These are phyloP conservation scores for Pipistrellus pipistrellus DNA, from an alignment of 2,797 vertebrate genomes.

Conservation along the genomic window DNA sequence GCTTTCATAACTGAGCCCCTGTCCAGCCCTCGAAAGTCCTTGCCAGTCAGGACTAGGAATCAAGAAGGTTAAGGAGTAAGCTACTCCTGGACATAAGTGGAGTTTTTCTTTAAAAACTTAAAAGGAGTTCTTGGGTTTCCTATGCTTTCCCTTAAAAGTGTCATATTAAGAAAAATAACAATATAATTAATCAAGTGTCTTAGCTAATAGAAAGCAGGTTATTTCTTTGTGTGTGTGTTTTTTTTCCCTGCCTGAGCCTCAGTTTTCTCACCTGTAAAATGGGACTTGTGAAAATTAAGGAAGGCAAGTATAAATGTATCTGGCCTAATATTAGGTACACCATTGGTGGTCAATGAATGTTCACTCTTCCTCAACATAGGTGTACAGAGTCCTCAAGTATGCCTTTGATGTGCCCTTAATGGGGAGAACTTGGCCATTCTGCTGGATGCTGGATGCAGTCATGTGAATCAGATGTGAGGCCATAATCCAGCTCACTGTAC, in stretches of 20 bases:
- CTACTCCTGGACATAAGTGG: neutral
- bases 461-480: neutral
- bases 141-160: conserved; percentile 6
- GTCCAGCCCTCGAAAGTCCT: neutral
- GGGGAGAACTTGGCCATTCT: neutral
- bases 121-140: neutral
- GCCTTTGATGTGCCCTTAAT: neutral
- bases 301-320: neutral
- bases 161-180: neutral
- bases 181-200: neutral
- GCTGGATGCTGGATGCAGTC: neutral
- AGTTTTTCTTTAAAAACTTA: neutral
- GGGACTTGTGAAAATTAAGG: neutral
- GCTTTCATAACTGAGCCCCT: neutral
- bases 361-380: neutral
- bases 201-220: neutral
- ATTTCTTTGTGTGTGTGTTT: neutral
- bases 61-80: neutral
- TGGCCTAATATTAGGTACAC: neutral
- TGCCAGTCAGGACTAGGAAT: neutral
- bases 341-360: neutral
- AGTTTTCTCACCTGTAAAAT: neutral
- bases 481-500: neutral
- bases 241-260: neutral
- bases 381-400: neutral